Base-by-base conservation (phyloP, 2,797 vertebrate genomes). In the Peromyscus attwateri region DNA sequence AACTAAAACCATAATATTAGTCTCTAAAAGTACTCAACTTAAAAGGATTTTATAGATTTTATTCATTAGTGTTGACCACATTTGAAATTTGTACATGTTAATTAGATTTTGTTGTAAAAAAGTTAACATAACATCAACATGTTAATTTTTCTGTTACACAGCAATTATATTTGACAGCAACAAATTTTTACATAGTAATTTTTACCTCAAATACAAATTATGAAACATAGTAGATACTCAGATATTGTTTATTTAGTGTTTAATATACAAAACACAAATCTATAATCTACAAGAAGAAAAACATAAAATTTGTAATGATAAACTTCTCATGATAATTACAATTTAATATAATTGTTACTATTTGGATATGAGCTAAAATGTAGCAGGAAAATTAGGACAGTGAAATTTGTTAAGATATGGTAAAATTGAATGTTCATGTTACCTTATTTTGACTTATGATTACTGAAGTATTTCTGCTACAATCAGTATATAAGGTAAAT, bases 21-120 rank as follows among this genome's bases (percentile, higher is more conserved):
- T 95, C 43, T 57, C 37, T 75, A 73, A 77, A 96, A 87, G n/a
- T 79, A 82, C 11, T 77, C 7, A 92, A 3, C 76, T 93, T 62
- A 62, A 91, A 92, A 79, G 6, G 4, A 29, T 55, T 46, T 46
- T 37, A 17, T 43, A 92, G 52, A 77, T 2, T 82, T 95, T 76
- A n/a, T 91, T 89, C 34, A 52, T 87, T 52, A 81, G 16, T 68
- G 92, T 75, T 76, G 70, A 73, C 29, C 52, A 90, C 27, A 6
- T 14, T 88, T 81, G 0, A 3, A 95, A 46, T 46, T 13, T 81
- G 4, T 64, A 31, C 52, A 92, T 60, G 71, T 52, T 3, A 70
- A n/a, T 55, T 0, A 87, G 17, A 1, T 6, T 87, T 93, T 92
- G 2, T 70, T 57, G 27, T 34, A n/a, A 83, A 87, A 40, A 77